Evolutionary conservation across 1,140 invertebrate genomes (phyloP).

Genomic region (Hypothenemus hampei): DNA sequence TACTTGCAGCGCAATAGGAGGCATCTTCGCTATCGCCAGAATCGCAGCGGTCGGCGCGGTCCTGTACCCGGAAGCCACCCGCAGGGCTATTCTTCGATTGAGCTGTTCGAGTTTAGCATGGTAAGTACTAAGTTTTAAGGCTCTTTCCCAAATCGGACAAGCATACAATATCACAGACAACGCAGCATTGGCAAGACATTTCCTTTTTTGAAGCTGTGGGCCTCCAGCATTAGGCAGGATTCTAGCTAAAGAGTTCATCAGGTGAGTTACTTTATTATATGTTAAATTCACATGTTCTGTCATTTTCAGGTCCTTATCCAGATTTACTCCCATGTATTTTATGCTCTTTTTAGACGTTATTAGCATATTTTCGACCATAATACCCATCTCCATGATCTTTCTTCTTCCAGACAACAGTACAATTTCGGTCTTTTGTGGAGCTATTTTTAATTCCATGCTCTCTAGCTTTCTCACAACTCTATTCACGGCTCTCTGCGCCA

Average conservation of each 20-base stretch:
- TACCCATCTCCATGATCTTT: neutral
- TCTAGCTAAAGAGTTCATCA: neutral
- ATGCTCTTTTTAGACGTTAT: neutral
- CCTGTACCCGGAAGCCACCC: neutral
- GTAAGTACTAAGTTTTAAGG: neutral
- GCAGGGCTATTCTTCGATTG: neutral
- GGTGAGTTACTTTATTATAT: neutral
- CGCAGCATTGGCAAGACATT: neutral
- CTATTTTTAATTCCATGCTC: neutral
- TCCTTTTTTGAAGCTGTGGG: neutral
- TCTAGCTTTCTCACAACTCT: neutral
- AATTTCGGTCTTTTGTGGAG: neutral
- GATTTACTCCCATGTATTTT: neutral
- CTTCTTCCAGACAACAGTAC: neutral
- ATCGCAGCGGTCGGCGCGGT: neutral
- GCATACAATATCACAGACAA: neutral
- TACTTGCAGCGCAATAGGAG: neutral
- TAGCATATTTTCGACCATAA: neutral
- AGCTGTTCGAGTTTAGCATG: neutral
- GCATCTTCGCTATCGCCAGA: neutral
- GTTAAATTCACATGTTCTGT: neutral
- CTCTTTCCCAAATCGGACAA: neutral
- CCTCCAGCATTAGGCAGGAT: neutral
- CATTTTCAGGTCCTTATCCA: neutral
- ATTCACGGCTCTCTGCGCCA: neutral